These are phyloP conservation scores for Myripristis murdjan DNA, from an alignment of 2,797 vertebrate genomes.

Conservation along the genomic window DNA sequence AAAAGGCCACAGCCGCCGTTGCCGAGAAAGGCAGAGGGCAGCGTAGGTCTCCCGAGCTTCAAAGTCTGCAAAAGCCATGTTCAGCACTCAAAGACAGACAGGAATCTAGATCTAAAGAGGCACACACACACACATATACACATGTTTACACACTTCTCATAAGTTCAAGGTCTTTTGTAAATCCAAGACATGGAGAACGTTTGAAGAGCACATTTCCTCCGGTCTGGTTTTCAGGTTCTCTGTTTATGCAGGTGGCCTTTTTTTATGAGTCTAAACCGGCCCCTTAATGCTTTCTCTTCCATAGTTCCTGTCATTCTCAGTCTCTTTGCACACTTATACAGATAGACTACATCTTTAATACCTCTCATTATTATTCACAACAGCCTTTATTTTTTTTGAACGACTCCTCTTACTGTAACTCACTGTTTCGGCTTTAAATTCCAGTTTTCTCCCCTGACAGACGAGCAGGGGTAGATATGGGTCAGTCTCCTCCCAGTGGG, in stretches of 20 bases:
- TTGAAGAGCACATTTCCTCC: slow-evolving; percentile 27
- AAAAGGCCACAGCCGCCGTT: slow-evolving; percentile 32
- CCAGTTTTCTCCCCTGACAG: background rate
- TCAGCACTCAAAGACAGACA: slow-evolving; percentile 44
- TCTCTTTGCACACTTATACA: background rate
- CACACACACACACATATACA: slow-evolving; percentile 10
- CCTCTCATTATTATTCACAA: background rate
- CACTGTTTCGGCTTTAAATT: background rate
- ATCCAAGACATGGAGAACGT: slow-evolving; percentile 20
- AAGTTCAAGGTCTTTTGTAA: slow-evolving; percentile 9
- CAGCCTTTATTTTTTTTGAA: background rate
- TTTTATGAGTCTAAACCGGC: background rate
- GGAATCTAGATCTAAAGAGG: slow-evolving; percentile 14
- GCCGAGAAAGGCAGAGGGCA: slow-evolving; percentile 24
- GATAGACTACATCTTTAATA: too few species aligned
- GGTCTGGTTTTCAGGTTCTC: background rate
- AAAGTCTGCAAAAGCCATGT: slow-evolving; percentile 60
- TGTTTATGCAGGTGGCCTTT: slow-evolving; percentile 11
- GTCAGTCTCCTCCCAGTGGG: slow-evolving; percentile 1
- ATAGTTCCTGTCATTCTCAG: background rate
- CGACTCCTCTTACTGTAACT: background rate
- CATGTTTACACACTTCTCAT: too few species aligned
- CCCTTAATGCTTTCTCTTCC: background rate
- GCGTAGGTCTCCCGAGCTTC: slow-evolving; percentile 34
- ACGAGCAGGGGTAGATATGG: slow-evolving; percentile 14